Evolutionary conservation across 2,113 vertebrate genomes (phyloP).

Genomic region (Limnothrissa miodon): DNA sequence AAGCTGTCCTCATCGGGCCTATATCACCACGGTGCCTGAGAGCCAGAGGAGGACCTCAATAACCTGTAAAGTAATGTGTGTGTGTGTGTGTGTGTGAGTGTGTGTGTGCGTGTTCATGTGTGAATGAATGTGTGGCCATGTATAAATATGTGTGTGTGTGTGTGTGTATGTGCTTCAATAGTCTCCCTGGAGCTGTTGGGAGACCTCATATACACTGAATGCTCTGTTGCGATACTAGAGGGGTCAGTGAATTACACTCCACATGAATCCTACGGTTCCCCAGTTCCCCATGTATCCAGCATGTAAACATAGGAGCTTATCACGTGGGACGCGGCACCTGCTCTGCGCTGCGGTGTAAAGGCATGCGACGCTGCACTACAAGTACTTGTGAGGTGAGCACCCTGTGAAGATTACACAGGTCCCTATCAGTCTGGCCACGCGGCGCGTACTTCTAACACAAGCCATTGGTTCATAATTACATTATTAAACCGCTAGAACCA

Average conservation of each 20-base stretch:
- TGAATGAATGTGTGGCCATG: too few relatives aligned
- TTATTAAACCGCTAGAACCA: not conserved
- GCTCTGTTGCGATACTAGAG: not conserved
- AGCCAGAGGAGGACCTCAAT: not conserved
- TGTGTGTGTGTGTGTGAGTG: conserved; percentile 14
- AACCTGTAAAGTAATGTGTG: not conserved
- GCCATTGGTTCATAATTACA: not conserved
- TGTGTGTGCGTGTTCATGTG: not conserved
- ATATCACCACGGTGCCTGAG: conserved; percentile 4
- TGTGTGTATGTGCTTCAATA: not conserved
- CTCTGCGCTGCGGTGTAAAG: not conserved
- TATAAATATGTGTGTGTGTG: not conserved
- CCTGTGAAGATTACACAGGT: not conserved
- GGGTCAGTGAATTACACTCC: conserved; percentile 2
- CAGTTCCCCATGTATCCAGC: too few relatives aligned
- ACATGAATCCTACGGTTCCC: not conserved
- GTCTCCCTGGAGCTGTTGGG: conserved; percentile 3
- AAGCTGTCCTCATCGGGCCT: conserved; percentile 8
- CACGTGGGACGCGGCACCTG: not conserved
- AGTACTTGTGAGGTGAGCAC: not conserved
- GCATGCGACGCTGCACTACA: not conserved
- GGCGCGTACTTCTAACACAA: not conserved
- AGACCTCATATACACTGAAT: conserved; percentile 3
- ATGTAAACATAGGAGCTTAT: too few relatives aligned
- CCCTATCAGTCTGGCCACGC: too few relatives aligned